These are phyloP conservation scores for Philypnodon macrostomus DNA, from an alignment of 2,797 vertebrate genomes.

Conservation along the genomic window DNA sequence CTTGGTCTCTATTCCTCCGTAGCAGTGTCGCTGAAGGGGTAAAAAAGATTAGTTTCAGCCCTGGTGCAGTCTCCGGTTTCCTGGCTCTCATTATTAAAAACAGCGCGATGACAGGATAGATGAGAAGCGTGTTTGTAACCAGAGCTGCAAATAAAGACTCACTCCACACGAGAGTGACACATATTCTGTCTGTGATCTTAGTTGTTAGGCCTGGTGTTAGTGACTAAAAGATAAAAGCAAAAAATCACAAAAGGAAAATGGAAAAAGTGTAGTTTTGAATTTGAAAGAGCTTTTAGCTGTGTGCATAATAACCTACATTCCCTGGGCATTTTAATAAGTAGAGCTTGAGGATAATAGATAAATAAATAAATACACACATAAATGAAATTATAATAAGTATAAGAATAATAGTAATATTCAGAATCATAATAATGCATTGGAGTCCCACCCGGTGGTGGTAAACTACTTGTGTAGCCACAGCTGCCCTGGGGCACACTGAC, in stretches of 20 bases:
- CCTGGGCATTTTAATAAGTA: too few species aligned
- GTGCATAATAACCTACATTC: constrained; percentile 10
- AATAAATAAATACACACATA: too few species aligned
- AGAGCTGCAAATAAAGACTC: constrained; percentile 49
- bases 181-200: constrained; percentile 25
- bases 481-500: too few species aligned
- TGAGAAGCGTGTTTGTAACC: constrained; percentile 54
- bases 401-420: too few species aligned
- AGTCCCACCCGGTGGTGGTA: too few species aligned
- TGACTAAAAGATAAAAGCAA: constrained; percentile 29
- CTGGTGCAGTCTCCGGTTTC: constrained; percentile 39
- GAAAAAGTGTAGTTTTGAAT: constrained; percentile 25
- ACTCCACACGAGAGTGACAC: constrained; percentile 21
- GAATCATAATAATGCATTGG: too few species aligned
- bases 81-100: constrained; percentile 51
- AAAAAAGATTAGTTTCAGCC: constrained; percentile 46
- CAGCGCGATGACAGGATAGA: constrained; percentile 43
- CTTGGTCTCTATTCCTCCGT: too few species aligned
- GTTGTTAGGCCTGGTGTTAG: constrained; percentile 24
- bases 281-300: constrained; percentile 12
- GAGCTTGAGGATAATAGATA: too few species aligned
- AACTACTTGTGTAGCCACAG: too few species aligned
- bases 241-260: constrained; percentile 18
- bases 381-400: too few species aligned
- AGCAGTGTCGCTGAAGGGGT: too few species aligned